Evolutionary conservation across 2,888 invertebrate genomes (phyloP).

Genomic region (Mythimna loreyi): DNA sequence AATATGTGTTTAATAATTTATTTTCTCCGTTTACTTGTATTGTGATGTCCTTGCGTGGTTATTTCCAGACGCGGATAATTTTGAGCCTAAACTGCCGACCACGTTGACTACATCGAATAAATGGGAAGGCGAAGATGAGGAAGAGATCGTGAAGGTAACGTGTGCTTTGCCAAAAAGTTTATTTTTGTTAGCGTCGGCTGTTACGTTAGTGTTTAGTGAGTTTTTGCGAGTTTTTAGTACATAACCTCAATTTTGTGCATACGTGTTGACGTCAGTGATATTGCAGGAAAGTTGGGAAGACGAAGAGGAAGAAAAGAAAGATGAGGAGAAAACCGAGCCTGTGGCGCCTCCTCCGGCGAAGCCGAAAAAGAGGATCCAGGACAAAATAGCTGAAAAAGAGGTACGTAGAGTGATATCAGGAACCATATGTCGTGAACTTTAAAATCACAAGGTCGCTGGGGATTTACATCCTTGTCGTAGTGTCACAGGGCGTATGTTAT

Average conservation of each 20-base stretch:
- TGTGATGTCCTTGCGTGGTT: constrained; percentile 74
- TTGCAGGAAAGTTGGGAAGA: constrained; percentile 98
- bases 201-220: constrained; percentile 45
- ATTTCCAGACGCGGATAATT: constrained; percentile 93
- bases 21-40: constrained; percentile 61
- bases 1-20: constrained; percentile 60
- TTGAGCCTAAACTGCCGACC: constrained; percentile 92
- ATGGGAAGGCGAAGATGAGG: constrained; percentile 97
- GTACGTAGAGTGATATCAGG: constrained; percentile 81
- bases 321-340: constrained; percentile 92
- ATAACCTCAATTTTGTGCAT: constrained; percentile 85
- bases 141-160: constrained; percentile 95
- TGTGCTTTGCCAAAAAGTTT: constrained; percentile 78
- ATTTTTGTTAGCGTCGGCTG: constrained; percentile 50
- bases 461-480: constrained; percentile 20
- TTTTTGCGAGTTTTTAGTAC: constrained; percentile 63
- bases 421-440: constrained; percentile 60
- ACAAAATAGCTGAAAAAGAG: constrained; percentile 97
- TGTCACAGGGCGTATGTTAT: constrained; percentile 21
- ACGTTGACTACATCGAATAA: constrained; percentile 92
- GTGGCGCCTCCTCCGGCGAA: constrained; percentile 92
- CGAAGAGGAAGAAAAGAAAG: constrained; percentile 95
- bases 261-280: constrained; percentile 86
- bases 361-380: constrained; percentile 94
- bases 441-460: constrained; percentile 48